Conservation (phyloP, 2,797 vertebrate genomes). For the Darevskia nairensis region DNA sequence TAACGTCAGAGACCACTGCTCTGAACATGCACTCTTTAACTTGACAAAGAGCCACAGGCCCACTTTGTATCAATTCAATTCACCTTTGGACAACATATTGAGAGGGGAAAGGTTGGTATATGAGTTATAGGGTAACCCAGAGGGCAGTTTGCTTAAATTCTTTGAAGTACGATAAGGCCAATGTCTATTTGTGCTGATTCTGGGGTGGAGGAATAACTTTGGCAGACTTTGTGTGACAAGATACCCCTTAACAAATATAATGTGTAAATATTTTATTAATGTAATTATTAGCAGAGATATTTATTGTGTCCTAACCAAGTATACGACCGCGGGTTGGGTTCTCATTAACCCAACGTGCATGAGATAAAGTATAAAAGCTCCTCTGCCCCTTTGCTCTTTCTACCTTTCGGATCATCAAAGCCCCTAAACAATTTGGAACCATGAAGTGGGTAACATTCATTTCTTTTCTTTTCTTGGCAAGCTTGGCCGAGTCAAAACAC, state of each 20-base stretch:
- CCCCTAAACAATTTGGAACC: slow-evolving; percentile 25
- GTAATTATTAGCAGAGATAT: slow-evolving; percentile 22
- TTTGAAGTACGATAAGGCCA: slow-evolving; percentile 21
- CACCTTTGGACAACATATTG: slow-evolving; percentile 4
- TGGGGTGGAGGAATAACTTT: background rate
- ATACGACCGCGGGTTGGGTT: background rate
- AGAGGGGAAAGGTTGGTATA: background rate
- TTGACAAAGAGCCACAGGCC: background rate
- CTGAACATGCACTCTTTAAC: background rate
- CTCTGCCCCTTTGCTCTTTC: background rate
- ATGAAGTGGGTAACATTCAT: slow-evolving; percentile 43
- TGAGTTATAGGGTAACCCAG: background rate
- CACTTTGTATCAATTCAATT: slow-evolving; percentile 4
- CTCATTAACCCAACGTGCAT: background rate
- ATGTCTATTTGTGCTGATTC: slow-evolving; percentile 13
- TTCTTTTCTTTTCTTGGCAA: slow-evolving; percentile 12
- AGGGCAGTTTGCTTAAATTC: slow-evolving; percentile 11
- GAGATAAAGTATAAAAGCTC: slow-evolving; percentile 1
- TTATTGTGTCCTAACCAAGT: background rate
- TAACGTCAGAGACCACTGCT: background rate
- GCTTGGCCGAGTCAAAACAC: slow-evolving; percentile 11
- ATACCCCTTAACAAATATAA: slow-evolving; percentile 19
- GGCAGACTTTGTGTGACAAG: background rate
- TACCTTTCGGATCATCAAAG: background rate
- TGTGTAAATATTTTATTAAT: slow-evolving; percentile 32